These are phyloP conservation scores for Microcebus jonahi DNA, from an alignment of 2,113 vertebrate species.

Conservation along the genomic window DNA sequence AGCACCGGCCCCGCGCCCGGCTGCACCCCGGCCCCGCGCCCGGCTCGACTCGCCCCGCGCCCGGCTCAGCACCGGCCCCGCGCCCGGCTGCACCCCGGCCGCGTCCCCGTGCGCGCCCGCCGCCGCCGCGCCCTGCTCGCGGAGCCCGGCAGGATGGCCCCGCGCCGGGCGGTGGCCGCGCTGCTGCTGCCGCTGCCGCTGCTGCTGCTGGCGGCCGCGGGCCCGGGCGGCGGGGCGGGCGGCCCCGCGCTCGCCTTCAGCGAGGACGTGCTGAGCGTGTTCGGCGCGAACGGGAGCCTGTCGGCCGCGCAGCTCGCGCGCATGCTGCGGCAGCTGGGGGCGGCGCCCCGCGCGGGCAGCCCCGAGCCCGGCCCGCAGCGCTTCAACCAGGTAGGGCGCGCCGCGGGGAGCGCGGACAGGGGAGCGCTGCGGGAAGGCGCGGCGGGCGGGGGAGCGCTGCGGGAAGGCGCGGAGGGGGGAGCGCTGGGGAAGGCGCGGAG, in stretches of 20 bases:
- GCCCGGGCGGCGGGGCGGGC: neutral
- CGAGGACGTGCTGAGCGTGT: slow-evolving; percentile 83
- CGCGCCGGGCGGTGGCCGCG: slow-evolving; percentile 14
- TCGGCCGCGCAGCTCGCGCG: slow-evolving; percentile 73
- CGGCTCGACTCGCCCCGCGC: neutral
- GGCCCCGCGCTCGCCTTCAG: slow-evolving; percentile 66
- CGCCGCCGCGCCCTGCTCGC: neutral
- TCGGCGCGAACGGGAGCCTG: slow-evolving; percentile 83
- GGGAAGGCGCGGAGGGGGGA: too few species aligned
- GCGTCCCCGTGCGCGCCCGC: neutral
- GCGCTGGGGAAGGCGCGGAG: too few species aligned
- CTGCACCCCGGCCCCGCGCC: neutral
- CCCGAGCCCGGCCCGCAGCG: slow-evolving; percentile 67
- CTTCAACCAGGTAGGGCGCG: slow-evolving; percentile 84
- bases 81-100: neutral
- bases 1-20: neutral
- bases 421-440: too few species aligned
- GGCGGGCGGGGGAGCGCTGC: too few species aligned
- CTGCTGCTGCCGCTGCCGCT: slow-evolving; percentile 50
- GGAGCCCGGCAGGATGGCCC: slow-evolving; percentile 9
- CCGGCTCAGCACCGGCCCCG: neutral
- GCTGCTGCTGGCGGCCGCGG: slow-evolving; percentile 16
- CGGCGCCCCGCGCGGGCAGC: slow-evolving; percentile 27
- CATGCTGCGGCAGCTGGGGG: slow-evolving; percentile 79
- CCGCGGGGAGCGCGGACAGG: too few species aligned